These are phyloP conservation scores for Autographa pulchrina DNA, from an alignment of 2,888 invertebrate genomes.

Conservation along the genomic window DNA sequence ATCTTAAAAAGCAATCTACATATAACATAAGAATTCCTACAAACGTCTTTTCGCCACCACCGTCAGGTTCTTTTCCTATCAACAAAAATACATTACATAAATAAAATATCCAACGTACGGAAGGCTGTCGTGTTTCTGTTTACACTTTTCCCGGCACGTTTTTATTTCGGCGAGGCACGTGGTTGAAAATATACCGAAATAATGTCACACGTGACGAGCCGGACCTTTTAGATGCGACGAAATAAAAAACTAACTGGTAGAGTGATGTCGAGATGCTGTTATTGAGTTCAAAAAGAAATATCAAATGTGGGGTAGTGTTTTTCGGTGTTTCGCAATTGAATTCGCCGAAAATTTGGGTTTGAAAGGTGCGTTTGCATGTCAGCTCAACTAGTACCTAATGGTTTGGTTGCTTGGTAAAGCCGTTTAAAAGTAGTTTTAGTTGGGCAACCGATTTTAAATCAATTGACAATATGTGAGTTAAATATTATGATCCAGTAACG, in stretches of 20 bases:
- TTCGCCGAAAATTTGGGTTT: neutral
- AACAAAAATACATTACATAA: slow-evolving; percentile 9
- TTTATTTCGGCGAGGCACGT: slow-evolving; percentile 61
- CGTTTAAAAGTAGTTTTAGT: too few relatives aligned
- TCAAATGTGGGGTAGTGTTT: neutral
- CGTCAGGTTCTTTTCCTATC: slow-evolving; percentile 3
- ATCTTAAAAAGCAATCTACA: neutral
- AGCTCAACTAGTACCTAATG: too few relatives aligned
- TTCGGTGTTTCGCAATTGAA: neutral
- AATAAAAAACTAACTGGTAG: slow-evolving; percentile 24
- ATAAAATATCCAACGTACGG: slow-evolving; percentile 19
- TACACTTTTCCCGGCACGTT: slow-evolving; percentile 65
- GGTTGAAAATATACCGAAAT: slow-evolving; percentile 63
- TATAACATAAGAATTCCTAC: neutral
- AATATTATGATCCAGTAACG: too few relatives aligned
- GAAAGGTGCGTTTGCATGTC: neutral
- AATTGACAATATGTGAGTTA: too few relatives aligned
- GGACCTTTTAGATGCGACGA: slow-evolving; percentile 32
- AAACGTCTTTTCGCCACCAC: neutral
- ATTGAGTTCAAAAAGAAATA: slow-evolving; percentile 9
- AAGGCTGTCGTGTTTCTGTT: slow-evolving; percentile 35
- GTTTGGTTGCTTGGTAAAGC: too few relatives aligned
- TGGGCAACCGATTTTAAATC: too few relatives aligned
- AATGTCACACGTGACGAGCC: slow-evolving; percentile 62
- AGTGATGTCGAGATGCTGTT: slow-evolving; percentile 10